Evolutionary conservation across 2,797 vertebrate species (phyloP).

Genomic region (Lacerta viridis): DNA sequence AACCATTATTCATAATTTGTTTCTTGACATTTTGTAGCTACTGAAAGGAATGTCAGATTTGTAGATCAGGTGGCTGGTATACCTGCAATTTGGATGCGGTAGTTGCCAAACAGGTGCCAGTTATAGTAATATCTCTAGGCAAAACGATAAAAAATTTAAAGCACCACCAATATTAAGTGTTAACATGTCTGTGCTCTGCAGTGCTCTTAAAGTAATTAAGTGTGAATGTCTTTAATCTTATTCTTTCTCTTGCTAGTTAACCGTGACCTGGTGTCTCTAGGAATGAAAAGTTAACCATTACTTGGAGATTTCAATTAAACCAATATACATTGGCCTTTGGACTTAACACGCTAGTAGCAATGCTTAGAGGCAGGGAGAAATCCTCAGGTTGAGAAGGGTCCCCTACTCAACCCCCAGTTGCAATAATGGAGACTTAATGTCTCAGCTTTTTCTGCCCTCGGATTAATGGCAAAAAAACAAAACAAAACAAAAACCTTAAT

Average conservation of each 20-base stretch:
- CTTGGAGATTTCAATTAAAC: conserved; percentile 70
- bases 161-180: conserved; percentile 35
- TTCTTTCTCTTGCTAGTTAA: conserved; percentile 67
- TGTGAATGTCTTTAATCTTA: conserved; percentile 72
- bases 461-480: too few species aligned
- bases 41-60: not conserved
- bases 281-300: conserved; percentile 75
- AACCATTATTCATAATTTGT: not conserved
- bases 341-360: conserved; percentile 66
- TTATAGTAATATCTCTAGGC: conserved; percentile 17
- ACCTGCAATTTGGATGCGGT: conserved; percentile 6
- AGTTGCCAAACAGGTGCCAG: conserved; percentile 16
- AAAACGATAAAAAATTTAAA: conserved; percentile 45
- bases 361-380: conserved; percentile 44
- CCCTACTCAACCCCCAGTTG: conserved; percentile 63
- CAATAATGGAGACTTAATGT: conserved; percentile 67
- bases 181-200: conserved; percentile 35
- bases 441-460: conserved; percentile 73
- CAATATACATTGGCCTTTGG: conserved; percentile 64
- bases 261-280: conserved; percentile 66
- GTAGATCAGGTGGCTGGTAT: conserved; percentile 37
- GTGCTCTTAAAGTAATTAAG: conserved; percentile 54
- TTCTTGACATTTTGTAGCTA: not conserved
- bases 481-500: too few species aligned
- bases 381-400: conserved; percentile 53